Base-by-base conservation (phyloP, 2,888 invertebrate species). In the Drosophila algonquin region DNA sequence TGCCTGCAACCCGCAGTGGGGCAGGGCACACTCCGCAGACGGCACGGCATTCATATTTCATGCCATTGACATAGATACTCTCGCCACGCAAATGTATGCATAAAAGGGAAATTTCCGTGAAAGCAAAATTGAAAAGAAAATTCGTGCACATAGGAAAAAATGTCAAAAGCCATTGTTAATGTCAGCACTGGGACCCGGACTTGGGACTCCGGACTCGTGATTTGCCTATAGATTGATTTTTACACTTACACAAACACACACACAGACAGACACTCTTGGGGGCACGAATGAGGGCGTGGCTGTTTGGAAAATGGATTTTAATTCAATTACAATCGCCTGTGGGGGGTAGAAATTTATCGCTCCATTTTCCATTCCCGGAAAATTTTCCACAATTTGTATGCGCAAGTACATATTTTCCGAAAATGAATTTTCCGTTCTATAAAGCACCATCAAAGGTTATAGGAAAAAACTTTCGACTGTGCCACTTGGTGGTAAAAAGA, bases 91-190 rank as follows among this genome's bases (percentile, higher is more conserved):
- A 48, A 63, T 60, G 56, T 45, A 64, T 48, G 52, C 65, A 78
- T 61, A 71, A 76, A 74, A 59, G 76, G 58, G 61, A 68, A 70
- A 74, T 69, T 74, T 76, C 64, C 57, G 76, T 75, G 69, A 80
- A 73, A 58, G 81, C 64, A 80, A 79, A 82, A 69, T 67, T 84
- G 82, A 77, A 84, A 77, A 79, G 79, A 82, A 79, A 77, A 75
- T 82, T 75, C 73, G 77, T 54, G 24, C 54, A 40, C 53, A 47
- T 32, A 12, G 12, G 76, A 72, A 72, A 81, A 80, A 83, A 80
- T 85, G 84, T 86, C 86, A 86, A 85, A 81, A 82, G 82, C 64
- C 86, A 81, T 80, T 84, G 81, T 82, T 82, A 81, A 74, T 74
- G 68, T 74, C 68, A 65, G 58, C 62, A 73, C 58, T 72, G 67